Percentiles rank a stretch among this genome's conserved stretches.
Evolutionary conservation across 2,113 vertebrate genomes (phyloP).

Genomic region (Geothlypis trichas): DNA sequence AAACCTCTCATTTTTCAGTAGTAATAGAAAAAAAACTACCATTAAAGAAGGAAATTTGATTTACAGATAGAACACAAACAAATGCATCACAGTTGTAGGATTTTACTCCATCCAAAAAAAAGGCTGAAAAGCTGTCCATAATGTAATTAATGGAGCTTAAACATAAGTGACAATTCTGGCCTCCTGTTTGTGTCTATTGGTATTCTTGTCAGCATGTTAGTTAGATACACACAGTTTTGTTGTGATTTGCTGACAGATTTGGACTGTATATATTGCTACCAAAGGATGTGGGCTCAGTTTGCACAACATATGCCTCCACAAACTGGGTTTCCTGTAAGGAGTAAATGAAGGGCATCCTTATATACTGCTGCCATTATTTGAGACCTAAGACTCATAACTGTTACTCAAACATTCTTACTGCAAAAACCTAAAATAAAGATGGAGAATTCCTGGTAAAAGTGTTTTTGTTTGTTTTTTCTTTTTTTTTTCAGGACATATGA

Average conservation of each 20-base stretch:
- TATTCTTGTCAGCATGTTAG: slow-evolving; percentile 16
- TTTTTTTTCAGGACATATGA: not conserved
- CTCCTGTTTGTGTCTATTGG: not conserved
- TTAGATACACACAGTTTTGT: slow-evolving; percentile 1
- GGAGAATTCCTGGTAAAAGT: not conserved
- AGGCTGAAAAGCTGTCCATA: not conserved
- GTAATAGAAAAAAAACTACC: not conserved
- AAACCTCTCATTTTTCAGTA: not conserved
- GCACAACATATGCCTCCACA: slow-evolving; percentile 51
- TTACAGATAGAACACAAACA: not conserved
- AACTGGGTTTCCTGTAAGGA: slow-evolving; percentile 27
- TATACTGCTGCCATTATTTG: not conserved
- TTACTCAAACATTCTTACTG: not conserved
- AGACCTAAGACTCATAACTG: not conserved
- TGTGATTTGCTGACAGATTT: slow-evolving; percentile 53
- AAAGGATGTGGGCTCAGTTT: slow-evolving; percentile 43
- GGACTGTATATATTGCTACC: slow-evolving; percentile 13
- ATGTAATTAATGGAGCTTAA: slow-evolving; percentile 1
- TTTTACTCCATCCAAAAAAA: not conserved
- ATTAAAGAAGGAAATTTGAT: not conserved
- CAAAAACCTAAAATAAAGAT: not conserved
- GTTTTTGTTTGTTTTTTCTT: too few relatives aligned
- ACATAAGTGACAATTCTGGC: not conserved
- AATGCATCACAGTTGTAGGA: not conserved
- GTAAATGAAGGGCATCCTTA: slow-evolving; percentile 27